Evolutionary conservation across 2,797 vertebrate genomes (phyloP).

Genomic region (Melanotaenia maccullochi): DNA sequence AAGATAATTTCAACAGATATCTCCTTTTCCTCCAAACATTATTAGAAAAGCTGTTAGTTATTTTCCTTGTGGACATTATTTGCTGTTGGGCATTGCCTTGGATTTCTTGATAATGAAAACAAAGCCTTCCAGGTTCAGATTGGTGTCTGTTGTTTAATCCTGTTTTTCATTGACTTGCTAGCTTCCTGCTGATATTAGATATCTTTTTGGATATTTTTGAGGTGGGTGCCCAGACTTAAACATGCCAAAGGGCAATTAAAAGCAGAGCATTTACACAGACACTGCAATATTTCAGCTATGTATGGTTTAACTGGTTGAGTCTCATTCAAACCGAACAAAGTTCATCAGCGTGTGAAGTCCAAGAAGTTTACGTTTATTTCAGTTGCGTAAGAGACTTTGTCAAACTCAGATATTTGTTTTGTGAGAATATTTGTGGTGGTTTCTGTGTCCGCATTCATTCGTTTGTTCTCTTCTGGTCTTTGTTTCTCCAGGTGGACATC

Average conservation of each 20-base stretch:
- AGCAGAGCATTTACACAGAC: neutral
- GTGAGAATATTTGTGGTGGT: neutral
- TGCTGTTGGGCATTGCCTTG: neutral
- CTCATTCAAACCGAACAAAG: constrained; percentile 49
- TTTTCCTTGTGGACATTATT: neutral
- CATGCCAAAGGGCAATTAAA: neutral
- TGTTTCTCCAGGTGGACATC: constrained; percentile 74
- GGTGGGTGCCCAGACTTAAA: neutral
- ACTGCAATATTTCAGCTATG: neutral
- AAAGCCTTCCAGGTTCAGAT: neutral
- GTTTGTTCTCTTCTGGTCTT: neutral
- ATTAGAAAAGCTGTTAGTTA: neutral
- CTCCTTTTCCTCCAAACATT: neutral
- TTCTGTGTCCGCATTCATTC: neutral
- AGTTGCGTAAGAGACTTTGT: constrained; percentile 16
- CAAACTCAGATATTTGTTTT: constrained; percentile 28
- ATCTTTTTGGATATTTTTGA: neutral
- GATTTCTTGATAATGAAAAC: neutral
- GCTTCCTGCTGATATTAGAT: constrained; percentile 3
- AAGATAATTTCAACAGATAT: neutral
- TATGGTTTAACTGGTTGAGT: constrained; percentile 5
- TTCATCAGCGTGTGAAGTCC: constrained; percentile 11
- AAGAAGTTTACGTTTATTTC: neutral
- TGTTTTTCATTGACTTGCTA: neutral
- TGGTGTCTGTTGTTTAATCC: neutral